These are phyloP conservation scores for Brienomyrus longianalis DNA, from an alignment of 2,113 vertebrate genomes.

Conservation along the genomic window DNA sequence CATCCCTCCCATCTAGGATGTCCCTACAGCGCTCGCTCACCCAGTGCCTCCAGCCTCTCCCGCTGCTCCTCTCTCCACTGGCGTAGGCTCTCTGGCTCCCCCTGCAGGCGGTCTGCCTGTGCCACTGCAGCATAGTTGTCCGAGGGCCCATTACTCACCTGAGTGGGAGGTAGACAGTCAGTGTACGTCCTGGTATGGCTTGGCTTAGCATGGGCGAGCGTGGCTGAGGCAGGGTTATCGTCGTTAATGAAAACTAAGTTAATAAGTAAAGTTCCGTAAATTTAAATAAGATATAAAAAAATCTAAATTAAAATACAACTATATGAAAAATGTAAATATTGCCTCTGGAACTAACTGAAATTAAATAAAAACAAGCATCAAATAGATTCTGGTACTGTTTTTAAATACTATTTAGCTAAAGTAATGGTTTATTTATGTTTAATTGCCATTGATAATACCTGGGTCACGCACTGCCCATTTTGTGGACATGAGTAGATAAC, in stretches of 20 bases:
- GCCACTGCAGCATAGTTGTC: constrained; percentile 83
- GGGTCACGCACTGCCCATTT: neutral
- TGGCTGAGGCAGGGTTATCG: neutral
- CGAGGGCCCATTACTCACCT: constrained; percentile 87
- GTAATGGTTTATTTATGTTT: neutral
- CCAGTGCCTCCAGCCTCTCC: constrained; percentile 81
- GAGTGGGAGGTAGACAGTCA: constrained; percentile 25
- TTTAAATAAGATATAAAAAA: neutral
- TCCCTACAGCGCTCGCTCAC: constrained; percentile 50
- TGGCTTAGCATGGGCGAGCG: neutral
- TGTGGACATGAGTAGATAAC: neutral
- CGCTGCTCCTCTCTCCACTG: constrained; percentile 93
- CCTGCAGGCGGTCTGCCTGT: constrained; percentile 79
- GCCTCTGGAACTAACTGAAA: neutral
- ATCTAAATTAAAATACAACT: neutral
- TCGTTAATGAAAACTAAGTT: neutral
- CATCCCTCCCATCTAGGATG: neutral
- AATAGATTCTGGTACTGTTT: neutral
- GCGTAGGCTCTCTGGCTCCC: constrained; percentile 90
- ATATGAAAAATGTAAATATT: neutral
- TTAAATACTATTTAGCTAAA: neutral
- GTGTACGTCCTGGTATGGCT: too few species aligned
- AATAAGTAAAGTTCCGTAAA: neutral
- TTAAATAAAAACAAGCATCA: neutral
- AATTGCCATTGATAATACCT: neutral